These are phyloP conservation scores for Sweltsa coloradensis DNA, from an alignment of 1,140 invertebrate species.

Conservation along the genomic window DNA sequence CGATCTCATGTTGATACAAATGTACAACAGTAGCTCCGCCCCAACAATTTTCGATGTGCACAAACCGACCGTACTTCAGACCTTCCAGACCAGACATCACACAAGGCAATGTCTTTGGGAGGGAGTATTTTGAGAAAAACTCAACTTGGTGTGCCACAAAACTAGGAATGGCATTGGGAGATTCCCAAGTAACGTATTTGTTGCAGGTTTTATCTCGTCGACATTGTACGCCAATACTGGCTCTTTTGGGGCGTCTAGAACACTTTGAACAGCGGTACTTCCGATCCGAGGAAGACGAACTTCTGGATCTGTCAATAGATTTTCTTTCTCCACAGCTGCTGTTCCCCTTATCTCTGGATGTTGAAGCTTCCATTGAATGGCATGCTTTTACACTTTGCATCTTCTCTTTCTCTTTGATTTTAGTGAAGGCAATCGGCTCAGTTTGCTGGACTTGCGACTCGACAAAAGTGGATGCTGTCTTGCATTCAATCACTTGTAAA, in stretches of 20 bases:
- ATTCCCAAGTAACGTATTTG: conserved; percentile 16
- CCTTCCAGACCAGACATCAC: conserved; percentile 35
- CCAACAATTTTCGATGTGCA: conserved; percentile 81
- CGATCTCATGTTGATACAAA: conserved; percentile 86
- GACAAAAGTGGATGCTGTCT: too few relatives aligned
- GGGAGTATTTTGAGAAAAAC: conserved; percentile 30
- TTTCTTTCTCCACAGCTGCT: too few relatives aligned
- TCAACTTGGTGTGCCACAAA: conserved; percentile 24
- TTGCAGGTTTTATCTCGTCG: conserved; percentile 31
- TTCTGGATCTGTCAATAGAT: conserved; percentile 1
- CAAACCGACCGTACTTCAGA: conserved; percentile 59
- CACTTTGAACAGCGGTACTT: conserved; percentile 38
- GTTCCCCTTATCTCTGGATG: conserved; percentile 5
- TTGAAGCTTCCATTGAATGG: too few relatives aligned
- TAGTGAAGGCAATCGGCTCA: too few relatives aligned
- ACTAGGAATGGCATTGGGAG: neutral
- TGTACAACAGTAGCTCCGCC: conserved; percentile 89
- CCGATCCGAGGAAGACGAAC: conserved; percentile 7
- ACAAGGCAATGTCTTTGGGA: conserved; percentile 27
- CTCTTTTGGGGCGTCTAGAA: conserved; percentile 41
- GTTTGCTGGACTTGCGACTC: too few relatives aligned
- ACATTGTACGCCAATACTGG: conserved; percentile 48
- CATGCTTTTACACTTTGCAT: too few relatives aligned
- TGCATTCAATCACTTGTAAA: too few relatives aligned
- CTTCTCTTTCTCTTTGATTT: too few relatives aligned